A percentile compares a stretch with the other conserved stretches of the same genome.
phyloP scores from a whole-genome alignment of 2,888 invertebrate genomes.

The Meandrusa payeni region DNA sequence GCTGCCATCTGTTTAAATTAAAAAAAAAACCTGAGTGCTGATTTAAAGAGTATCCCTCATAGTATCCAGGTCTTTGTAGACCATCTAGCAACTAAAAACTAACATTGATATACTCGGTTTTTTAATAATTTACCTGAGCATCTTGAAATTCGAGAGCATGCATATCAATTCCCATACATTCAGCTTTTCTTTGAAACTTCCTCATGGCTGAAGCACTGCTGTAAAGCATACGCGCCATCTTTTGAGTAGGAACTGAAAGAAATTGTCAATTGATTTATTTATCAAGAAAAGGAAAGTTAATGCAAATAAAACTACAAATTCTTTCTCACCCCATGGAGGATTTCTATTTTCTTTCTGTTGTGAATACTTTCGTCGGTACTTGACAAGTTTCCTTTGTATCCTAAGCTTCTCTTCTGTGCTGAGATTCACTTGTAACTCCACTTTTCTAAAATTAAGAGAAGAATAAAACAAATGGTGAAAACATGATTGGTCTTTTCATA shows the following conservation, averaged over 20 bases:
- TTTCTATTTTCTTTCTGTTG: conserved; percentile 86
- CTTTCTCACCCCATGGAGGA: conserved; percentile 91
- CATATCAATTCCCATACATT: conserved; percentile 94
- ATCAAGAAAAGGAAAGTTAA: no score
- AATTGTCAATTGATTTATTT: not conserved
- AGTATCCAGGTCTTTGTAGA: no score
- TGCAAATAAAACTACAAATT: conserved; percentile 24
- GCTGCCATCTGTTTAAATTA: conserved; percentile 86
- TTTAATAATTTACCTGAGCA: conserved; percentile 83
- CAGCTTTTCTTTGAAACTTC: conserved; percentile 90
- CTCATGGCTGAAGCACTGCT: conserved; percentile 95
- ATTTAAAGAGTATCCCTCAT: no score
- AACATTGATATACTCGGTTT: no score
- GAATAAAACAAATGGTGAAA: no score
- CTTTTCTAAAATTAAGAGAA: conserved; percentile 51
- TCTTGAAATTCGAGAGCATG: conserved; percentile 90
- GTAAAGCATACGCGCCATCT: conserved; percentile 94
- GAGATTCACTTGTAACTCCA: conserved; percentile 82
- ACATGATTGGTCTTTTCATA: no score
- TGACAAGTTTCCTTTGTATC: conserved; percentile 89
- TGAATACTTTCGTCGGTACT: conserved; percentile 91
- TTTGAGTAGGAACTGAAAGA: conserved; percentile 92
- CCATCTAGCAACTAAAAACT: no score
- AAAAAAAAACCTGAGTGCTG: no score
- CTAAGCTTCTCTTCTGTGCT: conserved; percentile 86